Percentiles rank a stretch among this genome's conserved stretches.
Conservation (phyloP, 2,888 invertebrate species). For the Coenonympha arcania region DNA sequence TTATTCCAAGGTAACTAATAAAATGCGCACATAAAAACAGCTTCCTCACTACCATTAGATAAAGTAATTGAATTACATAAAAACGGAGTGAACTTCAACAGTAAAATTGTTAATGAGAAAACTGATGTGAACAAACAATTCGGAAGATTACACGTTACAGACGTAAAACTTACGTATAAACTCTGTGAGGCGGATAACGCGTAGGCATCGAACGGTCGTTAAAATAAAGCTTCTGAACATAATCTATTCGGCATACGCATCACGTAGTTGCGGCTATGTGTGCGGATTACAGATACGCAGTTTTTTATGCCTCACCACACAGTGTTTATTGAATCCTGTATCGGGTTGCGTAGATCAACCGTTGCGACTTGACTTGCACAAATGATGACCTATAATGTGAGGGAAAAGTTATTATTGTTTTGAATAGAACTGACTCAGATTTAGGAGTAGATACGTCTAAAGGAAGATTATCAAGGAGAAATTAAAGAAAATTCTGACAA, state of each 20-base stretch:
- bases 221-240: constrained; percentile 39
- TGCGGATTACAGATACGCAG: constrained; percentile 51
- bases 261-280: constrained; percentile 55
- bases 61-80: constrained; percentile 7
- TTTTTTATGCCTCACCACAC: constrained; percentile 63
- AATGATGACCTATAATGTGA: constrained; percentile 26
- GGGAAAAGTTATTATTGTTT: constrained; percentile 8
- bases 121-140: neutral
- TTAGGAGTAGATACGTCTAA: too few species aligned
- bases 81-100: neutral
- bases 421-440: too few species aligned
- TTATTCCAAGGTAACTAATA: constrained; percentile 15
- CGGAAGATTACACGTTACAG: neutral
- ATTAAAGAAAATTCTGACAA: neutral
- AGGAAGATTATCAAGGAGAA: neutral
- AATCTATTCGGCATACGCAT: constrained; percentile 44
- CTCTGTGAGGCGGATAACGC: constrained; percentile 21
- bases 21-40: constrained; percentile 10
- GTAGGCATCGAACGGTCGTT: constrained; percentile 5
- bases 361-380: constrained; percentile 36
- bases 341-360: constrained; percentile 53
- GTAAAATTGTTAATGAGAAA: constrained; percentile 1
- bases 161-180: neutral
- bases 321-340: constrained; percentile 67
- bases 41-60: constrained; percentile 5